These are phyloP conservation scores for Andrena bucephala DNA, from an alignment of 2,888 invertebrate genomes.

Conservation along the genomic window DNA sequence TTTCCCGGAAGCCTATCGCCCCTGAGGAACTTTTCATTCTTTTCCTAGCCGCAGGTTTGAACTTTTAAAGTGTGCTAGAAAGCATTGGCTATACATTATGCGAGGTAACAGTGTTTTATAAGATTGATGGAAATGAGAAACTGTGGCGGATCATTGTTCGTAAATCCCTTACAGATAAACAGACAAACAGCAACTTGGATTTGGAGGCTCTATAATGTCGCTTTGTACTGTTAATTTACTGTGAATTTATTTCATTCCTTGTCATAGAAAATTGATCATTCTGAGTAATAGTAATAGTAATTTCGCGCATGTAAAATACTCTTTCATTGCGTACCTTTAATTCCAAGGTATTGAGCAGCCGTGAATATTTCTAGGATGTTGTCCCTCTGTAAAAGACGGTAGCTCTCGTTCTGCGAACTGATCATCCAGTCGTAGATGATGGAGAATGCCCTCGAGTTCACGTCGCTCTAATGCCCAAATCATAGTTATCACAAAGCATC, in stretches of 20 bases:
- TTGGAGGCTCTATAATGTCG: constrained; percentile 4
- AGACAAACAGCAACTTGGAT: not conserved
- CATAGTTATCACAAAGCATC: not conserved
- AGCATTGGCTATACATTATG: constrained; percentile 41
- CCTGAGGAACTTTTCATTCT: constrained; percentile 52
- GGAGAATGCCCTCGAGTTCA: constrained; percentile 88
- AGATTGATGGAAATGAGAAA: constrained; percentile 53
- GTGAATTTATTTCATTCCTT: too few species aligned
- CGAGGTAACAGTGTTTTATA: constrained; percentile 40
- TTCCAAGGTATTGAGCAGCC: constrained; percentile 90
- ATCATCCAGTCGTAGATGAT: constrained; percentile 94
- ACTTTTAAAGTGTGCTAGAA: constrained; percentile 54
- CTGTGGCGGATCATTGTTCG: constrained; percentile 23
- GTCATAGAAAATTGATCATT: too few species aligned
- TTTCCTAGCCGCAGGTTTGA: constrained; percentile 29
- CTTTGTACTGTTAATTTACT: not conserved
- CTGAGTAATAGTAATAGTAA: too few species aligned
- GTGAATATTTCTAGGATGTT: constrained; percentile 91
- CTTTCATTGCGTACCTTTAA: constrained; percentile 87
- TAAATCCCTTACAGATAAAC: constrained; percentile 22
- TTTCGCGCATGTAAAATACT: not conserved
- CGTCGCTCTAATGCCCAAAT: constrained; percentile 76
- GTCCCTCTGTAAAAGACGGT: constrained; percentile 88
- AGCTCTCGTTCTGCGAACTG: constrained; percentile 87
- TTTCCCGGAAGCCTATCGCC: constrained; percentile 52